phyloP scores from a whole-genome alignment of 2,888 invertebrate genomes.

The Diarsia mendica region DNA sequence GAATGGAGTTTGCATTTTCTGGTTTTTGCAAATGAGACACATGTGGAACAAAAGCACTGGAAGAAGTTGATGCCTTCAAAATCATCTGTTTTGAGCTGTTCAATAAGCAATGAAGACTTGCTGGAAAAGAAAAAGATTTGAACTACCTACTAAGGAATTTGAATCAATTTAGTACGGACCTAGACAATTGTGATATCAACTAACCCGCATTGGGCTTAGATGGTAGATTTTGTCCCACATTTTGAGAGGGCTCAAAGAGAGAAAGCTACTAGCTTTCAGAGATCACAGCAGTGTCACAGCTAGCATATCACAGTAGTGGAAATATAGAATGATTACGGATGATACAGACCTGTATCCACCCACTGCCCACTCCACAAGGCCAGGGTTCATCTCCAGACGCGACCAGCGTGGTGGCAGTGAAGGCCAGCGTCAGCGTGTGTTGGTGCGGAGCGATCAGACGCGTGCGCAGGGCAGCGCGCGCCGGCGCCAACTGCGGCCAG shows the following conservation, averaged over 20 bases:
- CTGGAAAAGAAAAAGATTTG: not conserved
- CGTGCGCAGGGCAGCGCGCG: conserved; percentile 73
- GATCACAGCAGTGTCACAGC: no score
- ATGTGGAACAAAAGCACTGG: not conserved
- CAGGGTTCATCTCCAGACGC: conserved; percentile 45
- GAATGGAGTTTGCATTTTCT: not conserved
- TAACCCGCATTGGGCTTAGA: not conserved
- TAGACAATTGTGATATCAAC: conserved; percentile 57
- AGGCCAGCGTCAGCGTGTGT: conserved; percentile 79
- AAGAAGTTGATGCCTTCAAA: not conserved
- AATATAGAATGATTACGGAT: no score
- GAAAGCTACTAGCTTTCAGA: not conserved
- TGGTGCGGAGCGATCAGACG: conserved; percentile 81
- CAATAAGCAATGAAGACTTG: not conserved
- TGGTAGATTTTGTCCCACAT: not conserved
- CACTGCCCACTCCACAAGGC: conserved; percentile 86
- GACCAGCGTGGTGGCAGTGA: conserved; percentile 74
- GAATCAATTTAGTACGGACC: conserved; percentile 73
- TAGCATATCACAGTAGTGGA: no score
- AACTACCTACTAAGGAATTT: not conserved
- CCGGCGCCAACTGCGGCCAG: conserved; percentile 80
- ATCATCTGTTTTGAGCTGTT: not conserved
- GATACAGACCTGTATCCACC: conserved; percentile 87
- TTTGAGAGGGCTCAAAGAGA: not conserved
- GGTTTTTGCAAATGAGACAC: not conserved